Evolutionary conservation across 2,797 vertebrate genomes (phyloP), one percentile per base, ranked within the genome.

Genomic region (Coregonus sp.): DNA sequence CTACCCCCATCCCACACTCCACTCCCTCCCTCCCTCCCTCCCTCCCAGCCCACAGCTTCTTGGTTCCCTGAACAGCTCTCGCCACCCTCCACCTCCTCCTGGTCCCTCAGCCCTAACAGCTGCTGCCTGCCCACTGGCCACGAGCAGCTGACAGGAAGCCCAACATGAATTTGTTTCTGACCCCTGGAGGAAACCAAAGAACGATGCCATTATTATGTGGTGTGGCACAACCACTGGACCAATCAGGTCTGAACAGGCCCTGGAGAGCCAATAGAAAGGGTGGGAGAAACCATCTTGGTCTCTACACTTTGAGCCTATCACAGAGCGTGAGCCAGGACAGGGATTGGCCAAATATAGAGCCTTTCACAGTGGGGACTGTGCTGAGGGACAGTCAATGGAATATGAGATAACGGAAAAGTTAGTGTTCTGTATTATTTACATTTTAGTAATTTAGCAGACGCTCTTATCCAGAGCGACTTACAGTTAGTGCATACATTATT

Each of bases 101-200:
- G 37, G 37, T 40, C 37, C 37, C 16, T 56, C 16, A 56, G 15
- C n/a, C 81, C 6, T 61, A 61, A 61, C 56, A 61, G n/a, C n/a
- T 61, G 56, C 56, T 11, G 65, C 71, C 47, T 4, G 18, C 1
- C 86, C 33, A 3, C 52, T 56, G 52, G 15, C 31, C 52, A 82
- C 77, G n/a, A 83, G 18, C n/a, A 61, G 56, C 56, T 61, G 20
- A 61, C 56, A 61, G 56, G n/a, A 61, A 20, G 56, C 56, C 56
- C 56, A 61, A 61, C 56, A 20, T 61, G 20, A 61, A 92, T 93
- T 92, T 92, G 82, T 70, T 90, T 89, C 92, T 90, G 89, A 92
- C 89, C 92, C 73, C 88, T 90, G 88, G 89, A 89, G 85, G 92
- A 92, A 93, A 92, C 90, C 86, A 82, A 89, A 92, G 91, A 89